Evolutionary conservation across 2,113 vertebrate species (phyloP).

Genomic region (Rutilus rutilus): DNA sequence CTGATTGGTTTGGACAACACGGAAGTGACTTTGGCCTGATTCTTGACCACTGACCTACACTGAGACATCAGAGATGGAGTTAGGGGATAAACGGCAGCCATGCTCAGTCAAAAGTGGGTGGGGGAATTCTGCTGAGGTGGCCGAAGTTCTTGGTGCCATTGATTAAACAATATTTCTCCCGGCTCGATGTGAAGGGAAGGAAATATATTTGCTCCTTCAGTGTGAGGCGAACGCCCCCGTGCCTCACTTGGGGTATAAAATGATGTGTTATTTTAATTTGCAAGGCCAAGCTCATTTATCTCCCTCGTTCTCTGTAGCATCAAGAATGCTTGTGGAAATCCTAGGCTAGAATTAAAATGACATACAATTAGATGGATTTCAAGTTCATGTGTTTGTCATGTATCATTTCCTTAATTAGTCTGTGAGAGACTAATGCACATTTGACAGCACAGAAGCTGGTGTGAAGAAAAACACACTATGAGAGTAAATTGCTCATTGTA

Average conservation of each 20-base stretch:
- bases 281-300: slow-evolving; percentile 32
- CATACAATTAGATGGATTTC: slow-evolving; percentile 33
- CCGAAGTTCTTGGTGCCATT: slow-evolving; percentile 59
- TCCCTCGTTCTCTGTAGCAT: background rate
- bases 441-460: slow-evolving; percentile 38
- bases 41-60: slow-evolving; percentile 43
- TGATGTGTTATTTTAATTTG: slow-evolving; percentile 49
- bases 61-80: slow-evolving; percentile 57
- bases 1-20: slow-evolving; percentile 13
- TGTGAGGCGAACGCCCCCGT: slow-evolving; percentile 7
- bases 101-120: slow-evolving; percentile 51
- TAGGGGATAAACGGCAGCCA: slow-evolving; percentile 60
- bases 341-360: slow-evolving; percentile 8
- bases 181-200: slow-evolving; percentile 28
- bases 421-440: slow-evolving; percentile 22
- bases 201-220: slow-evolving; percentile 57
- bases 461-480: slow-evolving; percentile 35
- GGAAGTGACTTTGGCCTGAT: slow-evolving; percentile 18
- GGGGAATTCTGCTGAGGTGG: slow-evolving; percentile 65
- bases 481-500: slow-evolving; percentile 53
- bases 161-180: slow-evolving; percentile 69
- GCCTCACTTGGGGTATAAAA: slow-evolving; percentile 37
- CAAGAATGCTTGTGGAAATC: slow-evolving; percentile 32
- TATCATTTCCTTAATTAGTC: slow-evolving; percentile 35
- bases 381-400: slow-evolving; percentile 21